Conservation (phyloP, 1,140 invertebrate genomes). For the Venturia canescens region DNA sequence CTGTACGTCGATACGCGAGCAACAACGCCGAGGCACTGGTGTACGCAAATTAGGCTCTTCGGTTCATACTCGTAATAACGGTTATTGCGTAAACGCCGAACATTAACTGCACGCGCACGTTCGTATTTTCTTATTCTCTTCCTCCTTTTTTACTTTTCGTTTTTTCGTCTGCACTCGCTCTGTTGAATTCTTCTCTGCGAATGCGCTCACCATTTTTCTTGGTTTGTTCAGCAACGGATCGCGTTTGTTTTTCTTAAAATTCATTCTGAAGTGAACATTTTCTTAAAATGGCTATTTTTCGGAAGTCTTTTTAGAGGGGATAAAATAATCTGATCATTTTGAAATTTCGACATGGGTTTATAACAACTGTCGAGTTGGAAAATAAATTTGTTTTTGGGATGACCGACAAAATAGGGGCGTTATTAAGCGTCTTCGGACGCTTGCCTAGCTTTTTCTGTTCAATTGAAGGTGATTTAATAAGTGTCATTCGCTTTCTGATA, state of each 20-base stretch:
- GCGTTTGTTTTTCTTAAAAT: slow-evolving; percentile 35
- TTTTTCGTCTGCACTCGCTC: slow-evolving; percentile 3
- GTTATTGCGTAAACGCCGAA: slow-evolving; percentile 60
- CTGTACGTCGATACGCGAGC: neutral
- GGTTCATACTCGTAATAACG: slow-evolving; percentile 67
- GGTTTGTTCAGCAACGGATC: slow-evolving; percentile 23
- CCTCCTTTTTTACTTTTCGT: slow-evolving; percentile 17
- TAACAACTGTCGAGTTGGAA: too few relatives aligned
- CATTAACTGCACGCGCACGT: slow-evolving; percentile 72
- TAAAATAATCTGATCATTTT: too few relatives aligned
- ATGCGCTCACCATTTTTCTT: neutral
- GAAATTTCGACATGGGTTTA: too few relatives aligned
- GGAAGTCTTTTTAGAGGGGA: too few relatives aligned
- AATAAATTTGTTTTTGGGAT: too few relatives aligned
- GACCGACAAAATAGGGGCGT: too few relatives aligned
- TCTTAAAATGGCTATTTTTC: too few relatives aligned
- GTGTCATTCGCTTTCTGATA: too few relatives aligned
- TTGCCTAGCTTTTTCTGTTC: too few relatives aligned
- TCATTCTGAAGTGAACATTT: neutral
- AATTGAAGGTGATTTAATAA: too few relatives aligned
- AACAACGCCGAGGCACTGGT: slow-evolving; percentile 33
- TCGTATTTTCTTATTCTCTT: slow-evolving; percentile 61
- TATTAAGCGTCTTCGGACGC: too few relatives aligned
- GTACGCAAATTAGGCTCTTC: slow-evolving; percentile 65
- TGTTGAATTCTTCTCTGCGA: neutral